A percentile compares a stretch with the other conserved stretches of the same genome.
Evolutionary conservation across 1,140 invertebrate genomes (phyloP).

Genomic region (Zaprionus ornatus): DNA sequence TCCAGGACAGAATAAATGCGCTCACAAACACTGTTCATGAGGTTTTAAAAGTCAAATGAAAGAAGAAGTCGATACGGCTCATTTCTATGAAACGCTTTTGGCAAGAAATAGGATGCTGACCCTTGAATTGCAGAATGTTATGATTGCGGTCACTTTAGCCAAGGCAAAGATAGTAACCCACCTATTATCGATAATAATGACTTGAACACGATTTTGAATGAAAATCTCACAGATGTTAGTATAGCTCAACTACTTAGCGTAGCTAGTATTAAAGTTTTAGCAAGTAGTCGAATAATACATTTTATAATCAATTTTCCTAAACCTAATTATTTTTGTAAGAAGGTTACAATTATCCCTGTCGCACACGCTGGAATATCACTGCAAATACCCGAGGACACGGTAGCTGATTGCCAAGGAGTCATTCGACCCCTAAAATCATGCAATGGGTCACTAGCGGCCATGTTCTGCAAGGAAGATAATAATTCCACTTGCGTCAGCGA

Average conservation of each 20-base stretch:
- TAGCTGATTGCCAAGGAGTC: background rate
- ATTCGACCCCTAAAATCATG: background rate
- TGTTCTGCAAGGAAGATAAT: background rate
- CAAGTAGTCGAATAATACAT: background rate
- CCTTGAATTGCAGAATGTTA: background rate
- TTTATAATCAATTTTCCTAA: background rate
- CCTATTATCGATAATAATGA: background rate
- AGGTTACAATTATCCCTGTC: background rate
- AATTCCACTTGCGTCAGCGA: background rate
- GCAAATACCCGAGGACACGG: background rate
- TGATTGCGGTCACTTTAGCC: background rate
- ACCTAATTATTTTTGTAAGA: background rate
- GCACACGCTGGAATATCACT: background rate
- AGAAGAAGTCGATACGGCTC: background rate
- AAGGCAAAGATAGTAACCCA: background rate
- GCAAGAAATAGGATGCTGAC: conserved; percentile 5
- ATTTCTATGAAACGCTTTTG: background rate
- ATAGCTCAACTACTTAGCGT: background rate
- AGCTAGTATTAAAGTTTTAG: background rate
- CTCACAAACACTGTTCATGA: background rate
- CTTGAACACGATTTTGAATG: background rate
- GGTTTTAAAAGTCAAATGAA: background rate
- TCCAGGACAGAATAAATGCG: too few relatives aligned
- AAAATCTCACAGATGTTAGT: background rate
- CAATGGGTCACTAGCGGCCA: background rate